Evolutionary conservation across 1,140 invertebrate genomes (phyloP).

Genomic region (Psix sp.): DNA sequence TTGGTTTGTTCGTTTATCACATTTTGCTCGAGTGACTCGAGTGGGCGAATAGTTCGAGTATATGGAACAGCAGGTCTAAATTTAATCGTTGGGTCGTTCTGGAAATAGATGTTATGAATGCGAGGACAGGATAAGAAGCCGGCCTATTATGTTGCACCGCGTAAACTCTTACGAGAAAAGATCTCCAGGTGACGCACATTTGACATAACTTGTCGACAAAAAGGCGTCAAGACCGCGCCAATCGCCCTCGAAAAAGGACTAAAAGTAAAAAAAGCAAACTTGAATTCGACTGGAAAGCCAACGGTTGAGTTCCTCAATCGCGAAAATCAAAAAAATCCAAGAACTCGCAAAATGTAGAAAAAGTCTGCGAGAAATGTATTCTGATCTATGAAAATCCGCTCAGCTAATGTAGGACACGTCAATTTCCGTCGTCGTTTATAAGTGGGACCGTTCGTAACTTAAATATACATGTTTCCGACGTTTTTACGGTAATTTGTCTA

Average conservation of each 20-base stretch:
- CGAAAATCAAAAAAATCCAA: too few species aligned
- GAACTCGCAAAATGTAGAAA: background rate
- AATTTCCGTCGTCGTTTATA: constrained; percentile 48
- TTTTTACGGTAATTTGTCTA: constrained; percentile 39
- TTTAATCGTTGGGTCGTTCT: constrained; percentile 75
- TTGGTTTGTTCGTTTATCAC: constrained; percentile 67
- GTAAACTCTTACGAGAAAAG: constrained; percentile 44
- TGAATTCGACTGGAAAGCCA: too few species aligned
- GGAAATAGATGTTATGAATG: constrained; percentile 78
- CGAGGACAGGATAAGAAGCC: constrained; percentile 77
- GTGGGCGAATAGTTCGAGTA: constrained; percentile 73
- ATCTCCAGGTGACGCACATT: constrained; percentile 38
- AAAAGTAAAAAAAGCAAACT: too few species aligned
- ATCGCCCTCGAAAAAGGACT: too few species aligned
- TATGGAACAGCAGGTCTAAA: constrained; percentile 76
- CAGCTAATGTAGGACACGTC: constrained; percentile 48
- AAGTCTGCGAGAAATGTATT: background rate
- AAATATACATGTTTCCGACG: constrained; percentile 39
- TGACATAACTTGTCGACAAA: too few species aligned
- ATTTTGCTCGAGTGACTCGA: constrained; percentile 64
- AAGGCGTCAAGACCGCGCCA: too few species aligned
- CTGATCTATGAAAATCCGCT: constrained; percentile 35
- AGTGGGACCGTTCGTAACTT: constrained; percentile 49
- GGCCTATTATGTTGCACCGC: constrained; percentile 70
- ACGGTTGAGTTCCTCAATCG: too few species aligned